Conservation (phyloP, 2,797 vertebrate species). For the Xenentodon cancila region DNA sequence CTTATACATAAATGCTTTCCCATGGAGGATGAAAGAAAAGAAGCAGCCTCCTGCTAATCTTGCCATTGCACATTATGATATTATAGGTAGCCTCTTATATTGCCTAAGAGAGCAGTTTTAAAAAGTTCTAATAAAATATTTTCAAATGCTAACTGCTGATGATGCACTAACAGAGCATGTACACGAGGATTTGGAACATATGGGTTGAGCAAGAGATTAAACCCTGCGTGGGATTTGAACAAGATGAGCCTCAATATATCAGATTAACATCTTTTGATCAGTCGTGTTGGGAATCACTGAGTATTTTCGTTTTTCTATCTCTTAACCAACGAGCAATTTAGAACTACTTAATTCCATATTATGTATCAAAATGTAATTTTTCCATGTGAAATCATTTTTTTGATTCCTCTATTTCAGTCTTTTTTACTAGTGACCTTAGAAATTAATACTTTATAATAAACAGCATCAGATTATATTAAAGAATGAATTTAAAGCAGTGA, state of each 20-base stretch:
- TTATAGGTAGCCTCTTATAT: slow-evolving; percentile 38
- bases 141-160: slow-evolving; percentile 25
- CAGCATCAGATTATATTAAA: too few species aligned
- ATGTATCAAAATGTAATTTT: too few species aligned
- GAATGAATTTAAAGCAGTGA: too few species aligned
- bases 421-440: too few species aligned
- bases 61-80: slow-evolving; percentile 44
- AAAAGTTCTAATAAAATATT: slow-evolving; percentile 35
- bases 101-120: slow-evolving; percentile 38
- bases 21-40: slow-evolving; percentile 47
- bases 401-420: too few species aligned
- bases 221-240: slow-evolving; percentile 54
- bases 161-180: slow-evolving; percentile 26
- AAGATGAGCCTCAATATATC: slow-evolving; percentile 56
- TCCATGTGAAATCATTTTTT: too few species aligned
- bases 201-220: slow-evolving; percentile 58
- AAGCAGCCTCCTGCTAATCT: slow-evolving; percentile 43
- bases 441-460: too few species aligned
- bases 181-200: slow-evolving; percentile 43
- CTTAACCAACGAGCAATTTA: too few species aligned
- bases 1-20: slow-evolving; percentile 56
- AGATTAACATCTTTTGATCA: slow-evolving; percentile 62
- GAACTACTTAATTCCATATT: too few species aligned
- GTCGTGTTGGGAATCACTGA: slow-evolving; percentile 18
- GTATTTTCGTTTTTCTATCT: too few species aligned